Evolutionary conservation across 2,888 invertebrate species (phyloP), one percentile per base, ranked within the genome.

Genomic region (Ophioninae sp.): DNA sequence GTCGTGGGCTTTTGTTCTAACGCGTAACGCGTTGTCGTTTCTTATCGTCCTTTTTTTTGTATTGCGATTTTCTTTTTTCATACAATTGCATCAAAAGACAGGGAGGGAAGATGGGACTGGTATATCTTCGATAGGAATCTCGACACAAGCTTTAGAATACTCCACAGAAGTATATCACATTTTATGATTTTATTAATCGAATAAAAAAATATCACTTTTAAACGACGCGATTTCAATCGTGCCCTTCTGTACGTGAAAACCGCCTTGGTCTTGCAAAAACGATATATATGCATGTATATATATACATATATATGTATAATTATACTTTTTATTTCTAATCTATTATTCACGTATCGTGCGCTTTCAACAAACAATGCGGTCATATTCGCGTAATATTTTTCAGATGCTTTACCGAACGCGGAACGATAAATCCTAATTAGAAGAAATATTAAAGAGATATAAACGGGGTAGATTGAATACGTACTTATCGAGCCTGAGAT

Each of bases 401-500:
- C 67, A 56, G 74, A 20, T 70, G 65, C 74, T 72, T 72, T 72
- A 61, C 50, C 75, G 74, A 77, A 76, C 70, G 59, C 41, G 64
- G 3, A 72, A 67, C 17, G 67, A 41, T 80, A 80, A 13, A 76
- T 56, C 3, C 64, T 74, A 80, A 80, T 61, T 59, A 67, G 80
- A 56, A 75, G 61, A 82, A 59, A 70, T 10, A 74, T 50, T 20
- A 56, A 20, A 70, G 44, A 75, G 23, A 62, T n/a, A 20, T 21
- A 50, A 50, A 50, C 13, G 17, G 50, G 17, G 17, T 30, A 57
- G 50, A 44, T 20, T 21, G 73, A 77, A 79, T 79, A 69, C 59
- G 72, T 74, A 64, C 65, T 81, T 79, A 81, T 79, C 81, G 81
- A 81, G 86, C 86, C 86, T 85, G 85, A 87, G 87, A 88, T 87